Conservation (phyloP, 2,797 vertebrate species). For the Eleutherodactylus coqui region DNA sequence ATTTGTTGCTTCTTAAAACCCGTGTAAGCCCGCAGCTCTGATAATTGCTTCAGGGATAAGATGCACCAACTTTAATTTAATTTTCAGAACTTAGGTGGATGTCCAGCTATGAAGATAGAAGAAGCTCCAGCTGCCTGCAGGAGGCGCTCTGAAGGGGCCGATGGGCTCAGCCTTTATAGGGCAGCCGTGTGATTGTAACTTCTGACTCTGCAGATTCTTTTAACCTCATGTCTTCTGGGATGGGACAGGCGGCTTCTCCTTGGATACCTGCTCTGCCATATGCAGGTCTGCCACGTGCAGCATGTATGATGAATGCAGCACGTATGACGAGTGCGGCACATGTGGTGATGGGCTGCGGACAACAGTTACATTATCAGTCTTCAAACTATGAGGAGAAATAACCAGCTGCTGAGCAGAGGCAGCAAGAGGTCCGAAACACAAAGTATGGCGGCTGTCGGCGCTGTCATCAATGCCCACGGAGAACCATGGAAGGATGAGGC, state of each 20-base stretch:
- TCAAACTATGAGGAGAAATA: too few relatives aligned
- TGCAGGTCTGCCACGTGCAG: background rate
- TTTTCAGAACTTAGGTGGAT: conserved; percentile 53
- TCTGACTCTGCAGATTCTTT: conserved; percentile 20
- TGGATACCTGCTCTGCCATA: background rate
- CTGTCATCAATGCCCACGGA: too few relatives aligned
- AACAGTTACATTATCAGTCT: too few relatives aligned
- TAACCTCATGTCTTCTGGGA: background rate
- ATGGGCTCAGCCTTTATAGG: conserved; percentile 27
- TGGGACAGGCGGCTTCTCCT: background rate
- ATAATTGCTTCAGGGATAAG: conserved; percentile 64
- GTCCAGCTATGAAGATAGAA: conserved; percentile 29
- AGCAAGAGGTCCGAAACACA: too few relatives aligned
- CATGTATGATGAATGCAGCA: background rate
- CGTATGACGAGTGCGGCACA: background rate
- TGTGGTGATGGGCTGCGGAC: too few relatives aligned
- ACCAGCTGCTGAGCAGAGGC: too few relatives aligned
- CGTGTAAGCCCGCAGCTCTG: conserved; percentile 56
- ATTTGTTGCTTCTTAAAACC: conserved; percentile 59
- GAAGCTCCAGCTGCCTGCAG: conserved; percentile 18
- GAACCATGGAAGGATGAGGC: too few relatives aligned
- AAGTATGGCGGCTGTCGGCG: too few relatives aligned
- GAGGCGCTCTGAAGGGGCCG: background rate
- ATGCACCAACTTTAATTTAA: conserved; percentile 62
- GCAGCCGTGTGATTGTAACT: background rate